These are phyloP conservation scores for Cricetomys ansorgei DNA, from an alignment of 2,113 vertebrate species.

Conservation along the genomic window DNA sequence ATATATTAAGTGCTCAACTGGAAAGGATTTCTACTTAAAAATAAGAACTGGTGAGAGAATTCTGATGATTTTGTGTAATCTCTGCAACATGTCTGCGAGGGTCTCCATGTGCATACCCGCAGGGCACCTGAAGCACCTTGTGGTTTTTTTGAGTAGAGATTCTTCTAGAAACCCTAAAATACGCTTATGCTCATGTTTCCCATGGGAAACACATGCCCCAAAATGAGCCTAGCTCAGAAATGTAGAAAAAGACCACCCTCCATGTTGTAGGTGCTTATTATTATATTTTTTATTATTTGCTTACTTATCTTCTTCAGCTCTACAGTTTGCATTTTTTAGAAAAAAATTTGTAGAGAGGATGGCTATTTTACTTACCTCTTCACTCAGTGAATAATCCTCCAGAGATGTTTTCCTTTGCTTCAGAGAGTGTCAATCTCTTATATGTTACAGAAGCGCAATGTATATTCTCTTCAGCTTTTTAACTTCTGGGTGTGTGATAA, in stretches of 20 bases:
- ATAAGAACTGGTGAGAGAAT: neutral
- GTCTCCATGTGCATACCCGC: neutral
- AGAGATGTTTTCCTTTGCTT: neutral
- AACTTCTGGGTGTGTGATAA: neutral
- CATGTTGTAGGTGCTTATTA: neutral
- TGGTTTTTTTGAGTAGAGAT: neutral
- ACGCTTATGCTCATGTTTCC: neutral
- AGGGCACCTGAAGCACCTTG: neutral
- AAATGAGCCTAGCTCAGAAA: neutral
- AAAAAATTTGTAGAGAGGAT: neutral
- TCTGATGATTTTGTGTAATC: neutral
- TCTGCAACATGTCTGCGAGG: neutral
- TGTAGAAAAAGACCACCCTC: neutral
- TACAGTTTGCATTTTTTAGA: neutral
- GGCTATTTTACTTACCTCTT: neutral
- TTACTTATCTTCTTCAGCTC: neutral
- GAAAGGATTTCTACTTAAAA: neutral
- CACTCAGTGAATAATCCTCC: neutral
- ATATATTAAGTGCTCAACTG: neutral
- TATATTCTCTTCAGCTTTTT: neutral
- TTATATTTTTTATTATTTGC: neutral
- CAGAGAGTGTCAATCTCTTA: neutral
- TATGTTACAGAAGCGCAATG: conserved; percentile 25
- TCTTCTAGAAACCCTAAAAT: neutral
- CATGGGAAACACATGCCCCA: neutral